Base-by-base conservation (phyloP, 92 coral and sea anemone genomes). In the Plumapathes pennacea region DNA sequence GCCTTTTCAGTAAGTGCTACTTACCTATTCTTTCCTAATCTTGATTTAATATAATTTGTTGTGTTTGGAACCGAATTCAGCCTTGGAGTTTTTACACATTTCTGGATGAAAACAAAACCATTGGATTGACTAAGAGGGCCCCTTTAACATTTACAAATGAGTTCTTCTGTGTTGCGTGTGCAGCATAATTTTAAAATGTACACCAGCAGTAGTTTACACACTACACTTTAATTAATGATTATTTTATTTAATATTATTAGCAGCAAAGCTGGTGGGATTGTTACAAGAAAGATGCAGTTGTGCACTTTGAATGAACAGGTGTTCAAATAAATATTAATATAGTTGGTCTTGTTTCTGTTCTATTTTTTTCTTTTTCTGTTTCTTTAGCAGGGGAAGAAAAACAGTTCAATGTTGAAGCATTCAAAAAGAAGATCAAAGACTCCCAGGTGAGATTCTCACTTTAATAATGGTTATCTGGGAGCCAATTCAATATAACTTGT, bases 381-480 rank as follows among this genome's bases (percentile, higher is more conserved):
- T 41, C 14, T 9, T 63, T 50, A 51, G 25, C 66, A 79, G 96
- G 45, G 22, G 66, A 32, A 28, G 71, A 60, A 22, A 64, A 56
- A 27, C 63, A 86, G 23, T 57, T 90, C 9, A 91, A 90, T 39
- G 83, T 90, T 32, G 78, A 89, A 12, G 78, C 90, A 2, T 80
- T 90, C 17, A 90, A 90, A 46, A 86, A 87, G 78, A 90, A 87
- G 50, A 79, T 90, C 19, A 65, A 79, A 62, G 48, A 57, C 45
- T 83, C 96, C 3, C 90, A 90, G 95, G 97, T 90, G 20, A 63
- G 60, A 25, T 0, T 14, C 36, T 27, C 9, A 26, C 7, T 7
- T n/a, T 10, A 20, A 6, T 10, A 11, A 7, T 56, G 32, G 30
- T n/a, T n/a, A n/a, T n/a, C n/a, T n/a, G n/a, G n/a, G n/a, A n/a